These are phyloP conservation scores for Hepsetus odoe DNA, from an alignment of 2,113 vertebrate species.

Conservation along the genomic window DNA sequence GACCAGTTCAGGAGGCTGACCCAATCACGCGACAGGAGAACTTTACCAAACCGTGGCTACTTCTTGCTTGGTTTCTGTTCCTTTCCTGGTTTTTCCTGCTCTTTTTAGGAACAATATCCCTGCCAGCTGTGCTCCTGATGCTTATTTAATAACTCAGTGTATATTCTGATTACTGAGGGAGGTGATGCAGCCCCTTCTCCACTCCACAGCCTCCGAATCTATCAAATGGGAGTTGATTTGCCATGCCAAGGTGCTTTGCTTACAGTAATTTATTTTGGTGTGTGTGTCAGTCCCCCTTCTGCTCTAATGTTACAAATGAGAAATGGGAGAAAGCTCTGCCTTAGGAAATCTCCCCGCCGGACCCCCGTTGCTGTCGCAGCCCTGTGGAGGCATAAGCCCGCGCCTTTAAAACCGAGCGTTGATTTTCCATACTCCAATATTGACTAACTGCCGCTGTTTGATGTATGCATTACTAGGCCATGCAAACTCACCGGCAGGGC, in stretches of 20 bases:
- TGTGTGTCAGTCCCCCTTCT: conserved; percentile 56
- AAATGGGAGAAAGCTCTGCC: conserved; percentile 68
- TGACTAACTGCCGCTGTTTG: conserved; percentile 93
- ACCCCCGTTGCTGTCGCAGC: conserved; percentile 64
- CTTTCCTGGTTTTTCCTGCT: conserved; percentile 31
- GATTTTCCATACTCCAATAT: conserved; percentile 90
- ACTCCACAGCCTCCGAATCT: conserved; percentile 31
- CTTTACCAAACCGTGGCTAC: background rate
- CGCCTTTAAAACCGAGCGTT: conserved; percentile 86
- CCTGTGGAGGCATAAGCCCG: conserved; percentile 85
- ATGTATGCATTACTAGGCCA: conserved; percentile 87
- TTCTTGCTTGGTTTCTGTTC: background rate
- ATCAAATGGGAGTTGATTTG: conserved; percentile 64
- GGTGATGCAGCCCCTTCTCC: conserved; percentile 20
- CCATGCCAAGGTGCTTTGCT: conserved; percentile 66
- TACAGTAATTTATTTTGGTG: conserved; percentile 61
- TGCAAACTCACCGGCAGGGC: conserved; percentile 92
- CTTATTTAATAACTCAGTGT: conserved; percentile 50
- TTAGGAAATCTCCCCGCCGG: conserved; percentile 60
- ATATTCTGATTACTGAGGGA: conserved; percentile 47
- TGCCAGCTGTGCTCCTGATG: conserved; percentile 37
- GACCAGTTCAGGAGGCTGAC: no score
- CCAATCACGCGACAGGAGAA: no score
- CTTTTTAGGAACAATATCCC: conserved; percentile 40
- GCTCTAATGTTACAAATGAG: conserved; percentile 76